Evolutionary conservation across 2,113 vertebrate species (phyloP).

Genomic region (Stomatorhinus ivindoensis): DNA sequence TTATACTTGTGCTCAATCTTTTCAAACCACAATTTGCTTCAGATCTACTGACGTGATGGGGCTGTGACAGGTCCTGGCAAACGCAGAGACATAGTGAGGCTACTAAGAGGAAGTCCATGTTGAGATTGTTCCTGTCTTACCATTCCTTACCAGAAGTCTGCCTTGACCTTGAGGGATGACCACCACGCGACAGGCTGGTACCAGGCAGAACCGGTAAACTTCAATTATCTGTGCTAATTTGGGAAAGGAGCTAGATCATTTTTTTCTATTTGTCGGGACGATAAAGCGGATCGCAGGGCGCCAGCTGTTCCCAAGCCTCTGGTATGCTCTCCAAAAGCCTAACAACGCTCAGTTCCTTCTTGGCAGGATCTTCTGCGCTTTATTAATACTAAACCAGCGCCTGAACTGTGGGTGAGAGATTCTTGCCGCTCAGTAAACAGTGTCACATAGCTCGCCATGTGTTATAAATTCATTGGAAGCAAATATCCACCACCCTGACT

Average conservation of each 20-base stretch:
- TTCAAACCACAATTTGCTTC: neutral
- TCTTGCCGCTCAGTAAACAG: neutral
- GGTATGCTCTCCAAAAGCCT: neutral
- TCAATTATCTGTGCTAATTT: neutral
- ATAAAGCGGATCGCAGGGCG: neutral
- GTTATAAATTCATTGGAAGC: neutral
- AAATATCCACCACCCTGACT: neutral
- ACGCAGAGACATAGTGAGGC: neutral
- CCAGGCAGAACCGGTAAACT: neutral
- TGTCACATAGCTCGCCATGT: neutral
- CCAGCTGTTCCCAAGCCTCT: neutral
- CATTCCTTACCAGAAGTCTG: neutral
- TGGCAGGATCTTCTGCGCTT: neutral
- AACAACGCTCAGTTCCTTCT: neutral
- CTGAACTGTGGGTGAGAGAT: neutral
- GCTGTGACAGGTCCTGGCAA: neutral
- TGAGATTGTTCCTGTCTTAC: neutral
- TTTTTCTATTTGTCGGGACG: neutral
- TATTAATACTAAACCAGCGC: neutral
- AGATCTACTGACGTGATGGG: neutral
- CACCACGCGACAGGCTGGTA: neutral
- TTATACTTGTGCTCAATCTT: neutral
- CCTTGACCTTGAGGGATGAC: neutral
- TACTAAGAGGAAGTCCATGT: neutral
- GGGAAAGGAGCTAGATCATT: neutral